These are phyloP conservation scores for Gephyroberyx darwinii DNA, from an alignment of 2,797 vertebrate species.

Conservation along the genomic window DNA sequence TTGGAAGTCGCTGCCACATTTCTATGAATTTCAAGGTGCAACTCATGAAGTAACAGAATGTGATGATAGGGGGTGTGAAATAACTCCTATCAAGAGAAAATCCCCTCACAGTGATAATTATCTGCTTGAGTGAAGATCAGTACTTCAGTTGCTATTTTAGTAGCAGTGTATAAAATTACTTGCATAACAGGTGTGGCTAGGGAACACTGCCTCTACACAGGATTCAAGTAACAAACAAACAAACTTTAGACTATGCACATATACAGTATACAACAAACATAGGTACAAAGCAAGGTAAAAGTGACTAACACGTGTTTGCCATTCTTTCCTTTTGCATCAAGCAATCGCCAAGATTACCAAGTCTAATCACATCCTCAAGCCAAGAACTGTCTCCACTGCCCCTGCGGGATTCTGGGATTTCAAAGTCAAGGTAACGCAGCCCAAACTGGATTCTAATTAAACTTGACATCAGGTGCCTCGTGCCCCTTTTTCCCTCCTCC, in stretches of 20 bases:
- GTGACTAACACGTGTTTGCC: constrained; percentile 28
- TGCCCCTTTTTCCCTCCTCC: constrained; percentile 62
- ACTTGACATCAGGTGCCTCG: constrained; percentile 81
- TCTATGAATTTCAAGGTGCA: constrained; percentile 63
- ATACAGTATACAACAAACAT: neutral
- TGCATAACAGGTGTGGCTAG: constrained; percentile 2
- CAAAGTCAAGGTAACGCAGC: constrained; percentile 80
- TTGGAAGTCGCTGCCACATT: constrained; percentile 53
- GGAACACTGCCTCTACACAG: neutral
- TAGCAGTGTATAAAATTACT: constrained; percentile 1
- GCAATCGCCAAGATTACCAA: constrained; percentile 61
- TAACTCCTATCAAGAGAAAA: constrained; percentile 38
- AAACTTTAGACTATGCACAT: neutral
- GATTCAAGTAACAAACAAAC: neutral
- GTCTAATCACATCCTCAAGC: constrained; percentile 76
- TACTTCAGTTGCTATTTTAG: constrained; percentile 31
- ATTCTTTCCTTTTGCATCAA: constrained; percentile 56
- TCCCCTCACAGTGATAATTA: constrained; percentile 43
- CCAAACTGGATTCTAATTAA: constrained; percentile 84
- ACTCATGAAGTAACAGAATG: constrained; percentile 44
- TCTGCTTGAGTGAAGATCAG: constrained; percentile 43
- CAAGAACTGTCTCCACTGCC: constrained; percentile 70
- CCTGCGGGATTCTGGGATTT: constrained; percentile 79
- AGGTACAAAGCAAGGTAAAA: constrained; percentile 39
- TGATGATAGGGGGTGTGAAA: constrained; percentile 54